Conservation (phyloP, 2,797 vertebrate species). For the Helostoma temminkii region DNA sequence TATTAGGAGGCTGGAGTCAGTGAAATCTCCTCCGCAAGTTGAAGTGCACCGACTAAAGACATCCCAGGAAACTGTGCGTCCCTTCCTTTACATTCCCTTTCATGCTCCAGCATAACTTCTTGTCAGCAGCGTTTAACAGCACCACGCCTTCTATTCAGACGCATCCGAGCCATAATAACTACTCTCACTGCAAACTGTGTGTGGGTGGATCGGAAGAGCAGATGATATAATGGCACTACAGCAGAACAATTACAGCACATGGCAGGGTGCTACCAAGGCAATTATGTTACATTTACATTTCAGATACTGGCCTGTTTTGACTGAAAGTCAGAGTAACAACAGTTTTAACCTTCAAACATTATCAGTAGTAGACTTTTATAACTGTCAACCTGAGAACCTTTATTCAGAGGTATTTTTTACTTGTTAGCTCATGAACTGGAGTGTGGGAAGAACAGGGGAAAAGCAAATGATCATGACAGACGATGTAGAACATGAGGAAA, state of each 20-base stretch:
- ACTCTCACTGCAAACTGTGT: constrained; percentile 6
- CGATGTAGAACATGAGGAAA: too few relatives aligned
- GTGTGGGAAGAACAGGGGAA: not conserved
- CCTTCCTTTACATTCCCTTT: constrained; percentile 21
- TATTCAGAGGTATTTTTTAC: not conserved
- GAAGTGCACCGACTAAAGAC: not conserved
- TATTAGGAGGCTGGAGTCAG: not conserved
- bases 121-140: constrained; percentile 9
- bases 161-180: constrained; percentile 55
- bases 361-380: not conserved
- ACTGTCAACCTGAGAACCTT: not conserved
- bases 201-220: constrained; percentile 54
- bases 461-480: not conserved
- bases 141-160: constrained; percentile 52
- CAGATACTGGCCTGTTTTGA: constrained; percentile 27
- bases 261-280: constrained; percentile 43
- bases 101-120: constrained; percentile 9
- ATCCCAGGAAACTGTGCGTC: not conserved
- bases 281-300: constrained; percentile 48
- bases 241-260: constrained; percentile 59
- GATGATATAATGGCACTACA: constrained; percentile 42
- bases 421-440: not conserved
- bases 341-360: constrained; percentile 5
- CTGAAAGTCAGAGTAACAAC: constrained; percentile 2
- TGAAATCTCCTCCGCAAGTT: not conserved